A percentile compares a stretch with the other conserved stretches of the same genome.
Evolutionary conservation across 1,140 invertebrate species (phyloP).

Genomic region (Drosophila tropicalis): DNA sequence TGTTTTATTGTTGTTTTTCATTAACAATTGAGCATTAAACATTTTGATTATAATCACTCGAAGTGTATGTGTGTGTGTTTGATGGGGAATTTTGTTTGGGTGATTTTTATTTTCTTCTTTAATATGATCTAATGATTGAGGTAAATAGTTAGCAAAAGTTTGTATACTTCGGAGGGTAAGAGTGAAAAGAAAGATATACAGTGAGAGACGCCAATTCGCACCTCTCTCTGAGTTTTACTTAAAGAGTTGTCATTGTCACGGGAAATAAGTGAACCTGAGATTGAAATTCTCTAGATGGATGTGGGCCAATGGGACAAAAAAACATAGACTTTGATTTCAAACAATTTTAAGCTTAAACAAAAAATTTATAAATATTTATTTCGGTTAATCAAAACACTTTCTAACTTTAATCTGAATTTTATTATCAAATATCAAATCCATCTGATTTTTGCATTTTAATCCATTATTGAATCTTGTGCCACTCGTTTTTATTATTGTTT

Average conservation of each 20-base stretch:
- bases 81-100: conserved; percentile 10
- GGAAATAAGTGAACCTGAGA: background rate
- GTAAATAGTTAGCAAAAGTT: conserved; percentile 6
- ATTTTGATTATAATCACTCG: conserved; percentile 1
- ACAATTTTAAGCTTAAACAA: background rate
- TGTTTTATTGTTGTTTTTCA: background rate
- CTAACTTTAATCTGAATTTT: no score
- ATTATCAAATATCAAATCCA: no score
- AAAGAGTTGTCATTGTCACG: conserved; percentile 3
- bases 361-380: background rate
- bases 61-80: background rate
- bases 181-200: background rate
- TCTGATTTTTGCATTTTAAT: no score
- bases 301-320: background rate
- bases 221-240: background rate
- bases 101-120: conserved; percentile 7
- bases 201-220: background rate
- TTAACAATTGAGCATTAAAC: conserved; percentile 8
- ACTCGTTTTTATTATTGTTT: no score
- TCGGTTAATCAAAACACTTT: background rate
- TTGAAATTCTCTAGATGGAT: background rate
- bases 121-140: conserved; percentile 8
- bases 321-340: background rate
- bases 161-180: background rate
- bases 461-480: no score